A percentile compares a stretch with the other conserved stretches of the same genome.
Evolutionary conservation across 1,140 invertebrate genomes (phyloP).

Genomic region (Penaeus indicus): DNA sequence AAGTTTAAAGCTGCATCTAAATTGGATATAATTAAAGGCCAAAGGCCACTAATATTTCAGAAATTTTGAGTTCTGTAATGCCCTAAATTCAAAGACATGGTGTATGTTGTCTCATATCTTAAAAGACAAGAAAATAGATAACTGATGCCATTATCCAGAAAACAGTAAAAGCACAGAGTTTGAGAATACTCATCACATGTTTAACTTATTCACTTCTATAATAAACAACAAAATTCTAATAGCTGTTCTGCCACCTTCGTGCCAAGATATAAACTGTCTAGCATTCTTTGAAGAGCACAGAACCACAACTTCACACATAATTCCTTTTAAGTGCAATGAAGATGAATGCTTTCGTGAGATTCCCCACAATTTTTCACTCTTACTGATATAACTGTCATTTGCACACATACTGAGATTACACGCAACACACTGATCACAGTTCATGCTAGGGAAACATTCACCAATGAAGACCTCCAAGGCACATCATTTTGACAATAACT

Average conservation of each 20-base stretch:
- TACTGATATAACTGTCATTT: neutral
- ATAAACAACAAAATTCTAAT: no score
- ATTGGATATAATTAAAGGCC: neutral
- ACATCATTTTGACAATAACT: conserved; percentile 35
- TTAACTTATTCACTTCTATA: no score
- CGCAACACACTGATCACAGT: conserved; percentile 28
- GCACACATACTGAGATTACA: conserved; percentile 1
- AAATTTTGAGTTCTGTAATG: neutral
- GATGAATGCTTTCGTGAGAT: neutral
- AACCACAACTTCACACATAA: no score
- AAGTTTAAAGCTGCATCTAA: conserved; percentile 23
- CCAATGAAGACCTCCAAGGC: conserved; percentile 40
- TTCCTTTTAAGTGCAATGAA: no score
- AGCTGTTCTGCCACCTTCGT: no score
- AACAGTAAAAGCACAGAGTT: no score
- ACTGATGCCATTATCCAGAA: no score
- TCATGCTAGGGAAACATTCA: conserved; percentile 35
- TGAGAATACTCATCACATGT: no score
- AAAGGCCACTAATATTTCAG: neutral
- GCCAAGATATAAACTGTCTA: no score
- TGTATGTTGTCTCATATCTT: no score
- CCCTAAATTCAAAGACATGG: neutral
- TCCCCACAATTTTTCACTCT: neutral
- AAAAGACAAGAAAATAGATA: no score
- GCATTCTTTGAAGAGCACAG: no score